A percentile compares a stretch with the other conserved stretches of the same genome.
phyloP scores from a whole-genome alignment of 1,140 invertebrate species.

The Cydia splendana region DNA sequence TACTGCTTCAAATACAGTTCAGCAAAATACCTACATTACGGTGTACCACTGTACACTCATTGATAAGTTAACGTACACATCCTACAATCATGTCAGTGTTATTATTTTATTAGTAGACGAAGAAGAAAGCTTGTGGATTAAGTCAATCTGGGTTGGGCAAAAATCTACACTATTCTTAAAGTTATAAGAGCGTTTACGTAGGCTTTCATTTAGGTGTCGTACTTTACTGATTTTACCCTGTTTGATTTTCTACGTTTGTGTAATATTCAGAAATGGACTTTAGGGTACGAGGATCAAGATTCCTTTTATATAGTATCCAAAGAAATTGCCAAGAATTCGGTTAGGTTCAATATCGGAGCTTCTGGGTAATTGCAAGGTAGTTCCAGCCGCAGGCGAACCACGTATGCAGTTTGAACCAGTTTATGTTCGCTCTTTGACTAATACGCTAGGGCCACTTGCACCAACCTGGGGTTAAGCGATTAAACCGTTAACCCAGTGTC shows the following conservation, averaged over 20 bases:
- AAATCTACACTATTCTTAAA: neutral
- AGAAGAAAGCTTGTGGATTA: neutral
- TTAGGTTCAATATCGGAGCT: neutral
- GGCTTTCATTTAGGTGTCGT: neutral
- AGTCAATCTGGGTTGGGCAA: neutral
- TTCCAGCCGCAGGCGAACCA: neutral
- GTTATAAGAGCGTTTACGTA: too few relatives aligned
- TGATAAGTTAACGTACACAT: neutral
- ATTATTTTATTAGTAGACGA: slow-evolving; percentile 14
- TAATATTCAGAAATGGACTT: neutral
- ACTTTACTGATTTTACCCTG: neutral
- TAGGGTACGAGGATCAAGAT: neutral
- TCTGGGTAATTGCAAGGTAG: neutral
- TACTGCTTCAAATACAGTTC: neutral
- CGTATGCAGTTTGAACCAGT: neutral
- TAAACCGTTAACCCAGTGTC: too few relatives aligned
- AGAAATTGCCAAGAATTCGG: neutral
- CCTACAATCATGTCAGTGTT: slow-evolving; percentile 4
- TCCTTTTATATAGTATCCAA: neutral
- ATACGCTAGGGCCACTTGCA: too few relatives aligned
- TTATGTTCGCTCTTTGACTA: too few relatives aligned
- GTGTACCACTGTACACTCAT: neutral
- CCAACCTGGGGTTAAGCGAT: too few relatives aligned
- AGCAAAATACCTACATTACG: too few relatives aligned
- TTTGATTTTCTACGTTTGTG: neutral